Conservation (phyloP, 2,888 invertebrate species). For the Galeruca laticollis region DNA sequence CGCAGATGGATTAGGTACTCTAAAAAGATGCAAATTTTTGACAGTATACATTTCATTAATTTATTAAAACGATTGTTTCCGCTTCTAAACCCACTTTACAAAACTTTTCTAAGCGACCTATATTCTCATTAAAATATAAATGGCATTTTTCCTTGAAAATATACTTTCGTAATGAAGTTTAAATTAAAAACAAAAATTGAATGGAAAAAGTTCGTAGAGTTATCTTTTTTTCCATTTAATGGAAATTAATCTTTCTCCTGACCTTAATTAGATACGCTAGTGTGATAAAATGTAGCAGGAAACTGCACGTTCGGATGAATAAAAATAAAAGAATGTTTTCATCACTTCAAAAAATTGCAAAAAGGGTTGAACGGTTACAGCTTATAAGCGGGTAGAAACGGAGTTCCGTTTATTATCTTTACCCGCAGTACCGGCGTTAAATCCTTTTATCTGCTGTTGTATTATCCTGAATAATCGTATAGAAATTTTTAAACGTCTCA, state of each 20-base stretch:
- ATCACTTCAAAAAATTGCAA: not conserved
- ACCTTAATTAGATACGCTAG: conserved; percentile 1
- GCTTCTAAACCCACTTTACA: not conserved
- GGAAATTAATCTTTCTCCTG: conserved; percentile 7
- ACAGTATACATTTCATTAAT: no score
- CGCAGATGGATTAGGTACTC: no score
- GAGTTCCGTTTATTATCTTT: not conserved
- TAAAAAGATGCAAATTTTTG: no score
- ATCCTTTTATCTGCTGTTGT: no score
- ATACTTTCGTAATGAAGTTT: not conserved
- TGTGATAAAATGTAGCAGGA: not conserved
- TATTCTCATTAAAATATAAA: not conserved
- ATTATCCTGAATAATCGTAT: no score
- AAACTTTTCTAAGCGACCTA: not conserved
- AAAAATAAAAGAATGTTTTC: conserved; percentile 6
- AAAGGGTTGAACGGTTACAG: not conserved
- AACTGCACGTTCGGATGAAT: not conserved
- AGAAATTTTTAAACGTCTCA: no score
- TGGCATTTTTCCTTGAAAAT: not conserved
- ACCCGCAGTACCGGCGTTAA: not conserved
- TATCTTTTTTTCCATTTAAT: not conserved
- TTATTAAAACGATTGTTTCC: no score
- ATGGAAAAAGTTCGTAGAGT: not conserved
- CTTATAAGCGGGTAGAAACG: not conserved
- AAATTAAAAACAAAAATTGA: not conserved